Evolutionary conservation across 2,888 invertebrate species (phyloP).

Genomic region (Criorhina ranunculi): DNA sequence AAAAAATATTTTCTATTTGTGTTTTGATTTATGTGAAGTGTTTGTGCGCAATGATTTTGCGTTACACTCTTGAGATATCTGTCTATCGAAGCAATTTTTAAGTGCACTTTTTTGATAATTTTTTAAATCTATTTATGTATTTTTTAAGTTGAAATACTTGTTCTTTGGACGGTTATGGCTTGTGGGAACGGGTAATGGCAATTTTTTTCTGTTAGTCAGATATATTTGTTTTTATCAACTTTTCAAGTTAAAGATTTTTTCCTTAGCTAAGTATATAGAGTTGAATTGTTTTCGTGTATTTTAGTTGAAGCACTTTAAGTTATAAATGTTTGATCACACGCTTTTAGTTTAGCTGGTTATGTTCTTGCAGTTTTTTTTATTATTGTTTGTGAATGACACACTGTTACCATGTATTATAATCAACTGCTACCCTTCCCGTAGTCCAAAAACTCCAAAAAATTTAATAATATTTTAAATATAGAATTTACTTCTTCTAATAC

Average conservation of each 20-base stretch:
- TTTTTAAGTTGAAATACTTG: constrained; percentile 33
- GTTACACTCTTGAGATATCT: constrained; percentile 41
- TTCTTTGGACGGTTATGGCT: constrained; percentile 79
- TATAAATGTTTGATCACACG: background rate
- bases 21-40: constrained; percentile 31
- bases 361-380: background rate
- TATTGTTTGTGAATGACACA: background rate
- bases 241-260: background rate
- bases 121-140: constrained; percentile 50
- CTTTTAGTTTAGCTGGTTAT: constrained; percentile 14
- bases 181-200: constrained; percentile 85
- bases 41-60: constrained; percentile 49
- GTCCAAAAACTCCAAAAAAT: too few species aligned
- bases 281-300: constrained; percentile 5
- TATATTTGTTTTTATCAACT: constrained; percentile 12
- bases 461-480: too few species aligned
- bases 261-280: background rate
- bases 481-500: too few species aligned
- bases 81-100: constrained; percentile 37
- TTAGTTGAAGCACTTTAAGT: constrained; percentile 2
- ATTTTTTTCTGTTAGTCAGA: constrained; percentile 80
- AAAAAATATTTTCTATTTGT: constrained; percentile 15
- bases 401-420: background rate
- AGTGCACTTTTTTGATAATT: constrained; percentile 49
- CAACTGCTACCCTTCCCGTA: too few species aligned